Conservation (phyloP, 2,113 vertebrate species). For the Morone saxatilis region DNA sequence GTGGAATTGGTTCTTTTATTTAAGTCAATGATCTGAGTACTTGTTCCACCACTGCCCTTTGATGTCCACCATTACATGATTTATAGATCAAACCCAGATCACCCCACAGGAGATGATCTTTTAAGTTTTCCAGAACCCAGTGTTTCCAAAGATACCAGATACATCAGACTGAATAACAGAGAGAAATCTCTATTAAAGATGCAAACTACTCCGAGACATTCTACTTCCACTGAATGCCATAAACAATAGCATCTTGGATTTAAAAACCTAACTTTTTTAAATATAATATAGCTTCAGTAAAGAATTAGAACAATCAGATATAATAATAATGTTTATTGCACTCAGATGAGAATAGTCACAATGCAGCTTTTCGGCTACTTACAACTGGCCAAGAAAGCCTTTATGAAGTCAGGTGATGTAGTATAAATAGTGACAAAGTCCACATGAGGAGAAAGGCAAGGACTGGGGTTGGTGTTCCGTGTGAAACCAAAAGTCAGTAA, state of each 20-base stretch:
- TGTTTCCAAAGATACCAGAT: neutral
- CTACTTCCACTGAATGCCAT: neutral
- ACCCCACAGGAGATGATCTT: neutral
- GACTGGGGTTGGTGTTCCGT: too few species aligned
- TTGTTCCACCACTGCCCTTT: neutral
- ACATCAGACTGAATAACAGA: neutral
- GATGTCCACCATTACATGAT: neutral
- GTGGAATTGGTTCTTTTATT: neutral
- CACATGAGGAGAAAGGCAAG: too few species aligned
- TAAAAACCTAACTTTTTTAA: neutral
- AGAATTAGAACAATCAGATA: neutral
- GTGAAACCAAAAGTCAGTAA: too few species aligned
- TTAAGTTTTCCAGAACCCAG: neutral
- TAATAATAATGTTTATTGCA: too few species aligned
- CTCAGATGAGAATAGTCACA: too few species aligned
- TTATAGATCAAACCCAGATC: slow-evolving; percentile 1
- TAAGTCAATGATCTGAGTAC: neutral
- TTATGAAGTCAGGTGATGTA: too few species aligned
- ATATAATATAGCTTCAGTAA: neutral
- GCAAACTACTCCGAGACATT: neutral
- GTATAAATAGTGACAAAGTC: too few species aligned
- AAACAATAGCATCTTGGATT: neutral
- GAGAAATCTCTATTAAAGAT: neutral
- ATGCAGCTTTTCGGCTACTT: too few species aligned
- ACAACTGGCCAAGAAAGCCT: too few species aligned